A percentile compares a stretch with the other conserved stretches of the same genome.
Conservation (phyloP, 2,797 vertebrate species). For the Sebastes ruberrimus region DNA sequence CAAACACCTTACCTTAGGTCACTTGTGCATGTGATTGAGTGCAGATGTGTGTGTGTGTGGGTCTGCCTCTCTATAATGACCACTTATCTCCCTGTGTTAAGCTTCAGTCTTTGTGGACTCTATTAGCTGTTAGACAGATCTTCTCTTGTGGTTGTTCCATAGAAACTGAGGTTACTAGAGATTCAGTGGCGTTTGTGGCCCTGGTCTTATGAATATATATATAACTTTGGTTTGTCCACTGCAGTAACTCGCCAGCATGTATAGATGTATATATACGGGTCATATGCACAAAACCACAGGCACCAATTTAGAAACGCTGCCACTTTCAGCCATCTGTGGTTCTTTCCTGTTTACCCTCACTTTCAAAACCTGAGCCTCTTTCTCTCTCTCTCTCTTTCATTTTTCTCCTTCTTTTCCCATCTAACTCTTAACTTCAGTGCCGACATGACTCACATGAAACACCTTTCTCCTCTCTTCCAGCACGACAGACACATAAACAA, state of each 20-base stretch:
- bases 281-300: conserved; percentile 18
- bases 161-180: background rate
- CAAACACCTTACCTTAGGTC: conserved; percentile 10
- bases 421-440: background rate
- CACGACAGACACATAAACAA: conserved; percentile 20
- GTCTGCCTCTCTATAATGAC: background rate
- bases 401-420: background rate
- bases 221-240: background rate
- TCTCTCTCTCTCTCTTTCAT: background rate
- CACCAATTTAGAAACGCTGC: conserved; percentile 27
- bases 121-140: background rate
- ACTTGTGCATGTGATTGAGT: background rate
- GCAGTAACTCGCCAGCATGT: background rate
- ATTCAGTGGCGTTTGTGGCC: background rate
- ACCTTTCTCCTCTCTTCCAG: conserved; percentile 35
- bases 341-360: conserved; percentile 14
- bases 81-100: background rate
- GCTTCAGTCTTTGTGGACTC: background rate
- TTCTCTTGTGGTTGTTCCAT: background rate
- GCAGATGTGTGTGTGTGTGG: background rate
- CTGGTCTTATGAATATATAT: background rate
- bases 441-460: conserved; percentile 9
- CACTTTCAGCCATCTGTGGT: conserved; percentile 19
- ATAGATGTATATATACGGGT: background rate
- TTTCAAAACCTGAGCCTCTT: background rate